These are phyloP conservation scores for Salticus scenicus DNA, from an alignment of 2,888 invertebrate species.

Conservation along the genomic window DNA sequence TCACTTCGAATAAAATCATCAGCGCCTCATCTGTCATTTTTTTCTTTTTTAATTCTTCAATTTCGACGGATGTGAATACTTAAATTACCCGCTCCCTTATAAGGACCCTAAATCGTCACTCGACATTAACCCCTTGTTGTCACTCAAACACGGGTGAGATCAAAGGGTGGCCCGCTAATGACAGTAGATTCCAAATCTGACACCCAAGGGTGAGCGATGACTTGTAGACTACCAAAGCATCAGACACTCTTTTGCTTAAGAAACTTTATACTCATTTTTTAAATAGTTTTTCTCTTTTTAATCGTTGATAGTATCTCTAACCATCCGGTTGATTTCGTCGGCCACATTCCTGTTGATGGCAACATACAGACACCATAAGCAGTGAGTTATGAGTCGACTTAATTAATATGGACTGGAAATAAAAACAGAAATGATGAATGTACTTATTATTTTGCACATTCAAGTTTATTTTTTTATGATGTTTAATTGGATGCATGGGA, in stretches of 20 bases:
- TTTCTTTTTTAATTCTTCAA: not conserved
- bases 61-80: not conserved
- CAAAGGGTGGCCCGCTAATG: conserved; percentile 39
- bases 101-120: conserved; percentile 26
- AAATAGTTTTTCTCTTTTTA: not conserved
- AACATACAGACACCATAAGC: not conserved
- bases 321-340: conserved; percentile 4
- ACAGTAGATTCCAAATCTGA: not conserved
- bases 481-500: not conserved
- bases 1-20: not conserved
- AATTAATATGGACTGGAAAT: not conserved
- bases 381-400: not conserved
- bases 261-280: not conserved
- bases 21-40: not conserved
- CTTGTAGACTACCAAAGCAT: not conserved
- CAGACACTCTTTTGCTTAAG: not conserved
- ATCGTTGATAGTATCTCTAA: not conserved
- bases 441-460: not conserved
- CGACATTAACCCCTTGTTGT: conserved; percentile 68
- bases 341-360: not conserved
- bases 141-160: conserved; percentile 25
- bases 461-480: not conserved
- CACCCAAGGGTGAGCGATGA: conserved; percentile 2
- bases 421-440: not conserved
- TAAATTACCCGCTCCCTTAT: not conserved